Base-by-base conservation (phyloP, 1,140 invertebrate genomes). In the Tyrophagus putrescentiae region DNA sequence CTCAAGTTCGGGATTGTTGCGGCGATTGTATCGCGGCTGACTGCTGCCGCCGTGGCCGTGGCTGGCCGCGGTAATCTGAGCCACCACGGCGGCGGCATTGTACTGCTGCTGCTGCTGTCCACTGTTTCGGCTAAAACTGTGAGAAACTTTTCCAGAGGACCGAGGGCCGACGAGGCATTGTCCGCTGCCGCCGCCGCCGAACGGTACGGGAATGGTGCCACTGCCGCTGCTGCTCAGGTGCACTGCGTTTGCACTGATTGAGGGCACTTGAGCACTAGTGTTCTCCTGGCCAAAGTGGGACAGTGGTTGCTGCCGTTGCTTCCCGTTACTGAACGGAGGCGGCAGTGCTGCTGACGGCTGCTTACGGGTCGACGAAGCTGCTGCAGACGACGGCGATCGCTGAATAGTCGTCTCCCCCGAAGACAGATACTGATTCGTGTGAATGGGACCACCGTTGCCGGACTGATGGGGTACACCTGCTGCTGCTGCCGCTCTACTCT, bases 1-100 rank as follows among this genome's bases (percentile, higher is more conserved):
- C 72, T 95, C 92, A 62, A 95, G 72, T 71, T 96, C 91, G 0
- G 91, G 92, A 74, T 96, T 95, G 72, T 95, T 95, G 66, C 90
- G 79, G 63, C 92, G 78, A 74, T 95, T 94, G 75, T 92, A 60
- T 34, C 60, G 36, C 28, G 33, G 57, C 23, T 48, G 44, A 34
- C 21, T 50, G 45, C 23, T 54, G 52, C 36, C 36, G 52, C 9
- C 36, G 53, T 42, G 18, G 41, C 6, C 6, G 41, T 42, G 18
- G 41, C 18, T 42, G 18, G 25, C 25, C 25, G 25, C 16, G 18
- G 45, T 11, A 21, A 27, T 21, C 16, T n/a, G 21, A n/a, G 48
- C 9, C 4, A 25, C 7, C 39, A 31, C 41, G n/a, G 57, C 32
- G 25, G 57, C 16, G 6, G 9, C 32, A 52, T 57, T 45, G 27